phyloP scores from a whole-genome alignment of 2,888 invertebrate genomes.

The Trichopria drosophilae region DNA sequence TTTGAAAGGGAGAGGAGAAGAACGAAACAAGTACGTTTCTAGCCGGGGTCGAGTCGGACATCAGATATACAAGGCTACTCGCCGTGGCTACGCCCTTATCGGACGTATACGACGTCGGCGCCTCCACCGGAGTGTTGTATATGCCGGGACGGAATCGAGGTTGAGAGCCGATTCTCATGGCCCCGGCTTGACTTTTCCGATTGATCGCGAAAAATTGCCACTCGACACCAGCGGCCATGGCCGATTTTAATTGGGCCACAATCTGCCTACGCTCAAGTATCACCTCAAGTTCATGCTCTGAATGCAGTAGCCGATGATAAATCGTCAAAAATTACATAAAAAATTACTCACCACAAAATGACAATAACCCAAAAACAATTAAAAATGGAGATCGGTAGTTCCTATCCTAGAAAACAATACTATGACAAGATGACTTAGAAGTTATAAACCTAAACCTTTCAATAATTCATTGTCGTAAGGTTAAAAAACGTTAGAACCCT shows the following conservation, averaged over 20 bases:
- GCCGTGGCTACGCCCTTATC: slow-evolving; percentile 49
- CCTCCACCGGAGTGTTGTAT: slow-evolving; percentile 31
- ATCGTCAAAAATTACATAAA: no score
- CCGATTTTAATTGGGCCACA: slow-evolving; percentile 13
- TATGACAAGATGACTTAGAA: no score
- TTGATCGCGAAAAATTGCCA: slow-evolving; percentile 42
- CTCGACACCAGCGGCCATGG: slow-evolving; percentile 8
- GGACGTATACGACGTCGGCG: slow-evolving; percentile 24
- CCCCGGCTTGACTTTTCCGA: slow-evolving; percentile 43
- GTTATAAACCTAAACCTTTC: no score
- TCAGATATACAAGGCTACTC: slow-evolving; percentile 36
- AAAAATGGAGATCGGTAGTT: no score
- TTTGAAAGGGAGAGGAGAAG: slow-evolving; percentile 11
- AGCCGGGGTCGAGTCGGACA: slow-evolving; percentile 31
- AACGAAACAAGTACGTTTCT: slow-evolving; percentile 6
- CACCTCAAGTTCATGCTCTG: not conserved
- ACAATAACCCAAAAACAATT: no score
- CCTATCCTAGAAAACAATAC: no score
- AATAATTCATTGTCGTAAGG: no score
- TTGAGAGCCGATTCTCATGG: slow-evolving; percentile 47
- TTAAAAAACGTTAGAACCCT: no score
- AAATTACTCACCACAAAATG: no score
- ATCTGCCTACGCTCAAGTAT: not conserved
- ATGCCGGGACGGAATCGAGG: slow-evolving; percentile 44
- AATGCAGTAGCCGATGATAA: not conserved